These are phyloP conservation scores for Sinotaia quadrata DNA, from an alignment of 2,888 invertebrate species.

Conservation along the genomic window DNA sequence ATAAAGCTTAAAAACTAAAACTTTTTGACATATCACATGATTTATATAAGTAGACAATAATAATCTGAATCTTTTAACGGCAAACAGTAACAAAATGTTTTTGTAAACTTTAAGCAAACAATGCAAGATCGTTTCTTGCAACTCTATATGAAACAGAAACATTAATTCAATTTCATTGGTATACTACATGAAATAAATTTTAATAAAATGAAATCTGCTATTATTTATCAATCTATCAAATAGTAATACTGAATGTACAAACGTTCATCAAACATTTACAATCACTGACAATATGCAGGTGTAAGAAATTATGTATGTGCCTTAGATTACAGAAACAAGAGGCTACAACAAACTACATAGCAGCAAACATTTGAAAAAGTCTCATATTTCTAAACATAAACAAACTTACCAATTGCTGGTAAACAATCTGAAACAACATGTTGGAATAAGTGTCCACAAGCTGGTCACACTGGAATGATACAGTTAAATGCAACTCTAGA, in stretches of 20 bases:
- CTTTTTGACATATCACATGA: too few relatives aligned
- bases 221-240: background rate
- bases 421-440: background rate
- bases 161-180: background rate
- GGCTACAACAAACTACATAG: background rate
- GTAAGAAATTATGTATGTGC: too few relatives aligned
- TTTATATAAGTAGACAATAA: too few relatives aligned
- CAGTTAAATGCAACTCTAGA: background rate
- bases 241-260: too few relatives aligned
- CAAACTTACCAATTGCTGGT: conserved; percentile 12
- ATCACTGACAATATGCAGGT: too few relatives aligned
- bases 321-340: background rate
- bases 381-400: background rate
- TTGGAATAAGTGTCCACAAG: conserved; percentile 7
- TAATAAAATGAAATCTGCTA: background rate
- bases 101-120: background rate
- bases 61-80: too few relatives aligned
- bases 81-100: background rate
- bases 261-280: too few relatives aligned
- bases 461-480: conserved; percentile 20
- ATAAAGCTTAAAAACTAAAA: too few relatives aligned
- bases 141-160: too few relatives aligned
- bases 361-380: background rate
- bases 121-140: too few relatives aligned
- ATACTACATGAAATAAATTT: background rate